Conservation (phyloP, 2,113 vertebrate genomes). For the Talpa occidentalis region DNA sequence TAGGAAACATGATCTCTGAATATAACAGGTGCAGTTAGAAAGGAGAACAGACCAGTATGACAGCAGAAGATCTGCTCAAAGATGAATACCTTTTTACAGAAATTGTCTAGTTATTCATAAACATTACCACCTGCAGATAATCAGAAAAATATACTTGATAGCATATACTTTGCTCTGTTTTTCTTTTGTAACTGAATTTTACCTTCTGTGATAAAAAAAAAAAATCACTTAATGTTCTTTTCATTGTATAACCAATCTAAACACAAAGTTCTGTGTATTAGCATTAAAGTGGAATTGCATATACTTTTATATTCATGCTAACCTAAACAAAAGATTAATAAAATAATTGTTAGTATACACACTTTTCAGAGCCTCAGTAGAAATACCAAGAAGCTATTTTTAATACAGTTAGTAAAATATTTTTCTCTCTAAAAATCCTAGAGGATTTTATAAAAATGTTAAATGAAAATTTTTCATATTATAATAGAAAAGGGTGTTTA, state of each 20-base stretch:
- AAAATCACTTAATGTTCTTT: neutral
- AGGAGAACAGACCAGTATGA: neutral
- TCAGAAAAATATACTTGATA: constrained; percentile 58
- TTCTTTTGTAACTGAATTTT: constrained; percentile 46
- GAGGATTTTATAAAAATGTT: constrained; percentile 20
- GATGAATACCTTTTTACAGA: constrained; percentile 38
- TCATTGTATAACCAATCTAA: constrained; percentile 51
- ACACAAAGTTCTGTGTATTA: constrained; percentile 26
- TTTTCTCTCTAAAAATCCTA: constrained; percentile 50
- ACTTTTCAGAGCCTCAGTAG: constrained; percentile 1
- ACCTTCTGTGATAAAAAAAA: constrained; percentile 51
- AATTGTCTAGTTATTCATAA: constrained; percentile 44
- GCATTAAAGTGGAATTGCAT: constrained; percentile 36
- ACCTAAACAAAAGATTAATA: constrained; percentile 57
- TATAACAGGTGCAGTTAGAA: constrained; percentile 69
- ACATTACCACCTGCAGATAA: constrained; percentile 76
- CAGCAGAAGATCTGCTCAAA: constrained; percentile 54
- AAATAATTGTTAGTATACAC: constrained; percentile 23
- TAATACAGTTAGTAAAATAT: constrained; percentile 20
- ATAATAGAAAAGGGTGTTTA: neutral
- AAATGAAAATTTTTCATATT: neutral
- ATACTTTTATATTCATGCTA: constrained; percentile 53
- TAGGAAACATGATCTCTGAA: constrained; percentile 60
- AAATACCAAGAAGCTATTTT: constrained; percentile 19
- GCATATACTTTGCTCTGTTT: constrained; percentile 8